phyloP scores from a whole-genome alignment of 2,888 invertebrate genomes.

The Cinara cedri region DNA sequence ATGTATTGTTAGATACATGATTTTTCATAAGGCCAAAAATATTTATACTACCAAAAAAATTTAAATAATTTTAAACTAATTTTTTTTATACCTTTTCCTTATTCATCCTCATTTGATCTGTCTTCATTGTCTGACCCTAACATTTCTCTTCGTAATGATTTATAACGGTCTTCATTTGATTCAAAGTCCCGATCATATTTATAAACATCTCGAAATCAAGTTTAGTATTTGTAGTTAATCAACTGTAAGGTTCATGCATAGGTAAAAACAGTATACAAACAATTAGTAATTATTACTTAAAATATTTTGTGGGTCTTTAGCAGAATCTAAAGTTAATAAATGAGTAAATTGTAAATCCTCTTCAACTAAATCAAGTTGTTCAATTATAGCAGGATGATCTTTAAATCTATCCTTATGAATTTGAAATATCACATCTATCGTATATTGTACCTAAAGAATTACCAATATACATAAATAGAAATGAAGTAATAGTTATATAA shows the following conservation, averaged over 20 bases:
- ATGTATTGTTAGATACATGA: slow-evolving; percentile 96
- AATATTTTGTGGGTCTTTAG: slow-evolving; percentile 85
- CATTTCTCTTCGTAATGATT: slow-evolving; percentile 84
- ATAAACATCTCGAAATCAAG: slow-evolving; percentile 81
- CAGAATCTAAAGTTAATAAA: slow-evolving; percentile 88
- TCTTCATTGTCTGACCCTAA: slow-evolving; percentile 70
- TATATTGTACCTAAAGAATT: slow-evolving; percentile 79
- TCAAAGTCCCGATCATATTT: slow-evolving; percentile 92
- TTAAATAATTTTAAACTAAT: not conserved
- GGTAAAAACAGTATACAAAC: not conserved
- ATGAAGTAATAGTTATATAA: too few relatives aligned
- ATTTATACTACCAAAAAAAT: not conserved
- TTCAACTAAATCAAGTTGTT: slow-evolving; percentile 93
- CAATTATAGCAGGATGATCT: slow-evolving; percentile 85
- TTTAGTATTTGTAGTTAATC: not conserved
- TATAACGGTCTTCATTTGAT: slow-evolving; percentile 93
- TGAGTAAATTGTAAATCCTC: slow-evolving; percentile 98
- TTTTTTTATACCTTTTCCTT: slow-evolving; percentile 35
- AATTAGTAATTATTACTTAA: slow-evolving; percentile 75
- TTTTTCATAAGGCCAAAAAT: slow-evolving; percentile 76
- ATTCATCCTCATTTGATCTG: slow-evolving; percentile 63
- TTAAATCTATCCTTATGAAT: slow-evolving; percentile 96
- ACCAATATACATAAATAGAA: slow-evolving; percentile 18
- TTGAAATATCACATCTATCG: slow-evolving; percentile 98
- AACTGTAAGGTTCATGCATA: too few relatives aligned